phyloP scores from a whole-genome alignment of 2,888 invertebrate species.

The Timema cristinae region DNA sequence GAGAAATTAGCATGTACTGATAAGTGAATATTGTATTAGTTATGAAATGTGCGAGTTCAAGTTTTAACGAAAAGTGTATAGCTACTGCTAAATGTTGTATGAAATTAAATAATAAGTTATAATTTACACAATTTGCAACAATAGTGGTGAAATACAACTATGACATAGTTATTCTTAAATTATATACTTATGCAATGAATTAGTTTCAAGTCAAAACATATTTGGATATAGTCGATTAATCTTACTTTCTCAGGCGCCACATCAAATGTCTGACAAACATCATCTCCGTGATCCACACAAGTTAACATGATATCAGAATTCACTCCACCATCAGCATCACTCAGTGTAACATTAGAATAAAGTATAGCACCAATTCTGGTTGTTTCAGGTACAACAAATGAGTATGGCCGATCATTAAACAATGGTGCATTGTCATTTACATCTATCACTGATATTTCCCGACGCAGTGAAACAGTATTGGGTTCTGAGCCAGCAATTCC shows the following conservation, averaged over 20 bases:
- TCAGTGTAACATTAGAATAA: constrained; percentile 59
- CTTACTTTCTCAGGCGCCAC: constrained; percentile 60
- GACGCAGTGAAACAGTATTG: constrained; percentile 70
- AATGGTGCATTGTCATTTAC: constrained; percentile 77
- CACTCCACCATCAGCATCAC: constrained; percentile 67
- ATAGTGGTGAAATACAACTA: too few relatives aligned
- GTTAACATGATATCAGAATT: constrained; percentile 65
- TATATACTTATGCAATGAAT: too few relatives aligned
- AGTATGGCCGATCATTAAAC: constrained; percentile 70
- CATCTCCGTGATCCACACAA: constrained; percentile 58
- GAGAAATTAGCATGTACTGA: too few relatives aligned
- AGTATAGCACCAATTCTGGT: constrained; percentile 60
- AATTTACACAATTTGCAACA: too few relatives aligned
- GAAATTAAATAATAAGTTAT: too few relatives aligned
- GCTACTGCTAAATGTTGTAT: too few relatives aligned
- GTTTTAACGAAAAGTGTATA: too few relatives aligned
- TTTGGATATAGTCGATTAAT: too few relatives aligned
- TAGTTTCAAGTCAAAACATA: too few relatives aligned
- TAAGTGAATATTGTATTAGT: too few relatives aligned
- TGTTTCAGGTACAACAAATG: constrained; percentile 63
- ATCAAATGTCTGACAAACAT: constrained; percentile 66
- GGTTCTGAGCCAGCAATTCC: constrained; percentile 66
- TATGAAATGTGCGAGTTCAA: too few relatives aligned
- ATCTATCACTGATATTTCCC: constrained; percentile 72
- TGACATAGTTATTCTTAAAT: too few relatives aligned